Percentiles rank a stretch among this genome's conserved stretches.
These are phyloP conservation scores for Blennius ocellaris DNA, from an alignment of 2,113 vertebrate species.

Conservation along the genomic window DNA sequence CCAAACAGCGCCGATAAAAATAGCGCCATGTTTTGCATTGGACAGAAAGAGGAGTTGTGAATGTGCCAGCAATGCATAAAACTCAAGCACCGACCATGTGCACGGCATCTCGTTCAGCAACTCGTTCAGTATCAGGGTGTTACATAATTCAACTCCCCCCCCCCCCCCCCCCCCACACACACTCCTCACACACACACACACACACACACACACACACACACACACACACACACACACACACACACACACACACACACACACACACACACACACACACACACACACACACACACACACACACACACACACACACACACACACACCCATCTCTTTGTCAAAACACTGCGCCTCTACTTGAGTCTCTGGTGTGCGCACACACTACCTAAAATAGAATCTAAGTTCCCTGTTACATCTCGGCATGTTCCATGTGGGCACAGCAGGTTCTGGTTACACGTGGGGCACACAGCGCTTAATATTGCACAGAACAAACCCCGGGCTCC, in stretches of 20 bases:
- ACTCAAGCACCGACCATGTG: constrained; percentile 3
- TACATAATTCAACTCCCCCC: constrained; percentile 39
- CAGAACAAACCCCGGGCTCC: constrained; percentile 11
- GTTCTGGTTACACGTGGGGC: constrained; percentile 78
- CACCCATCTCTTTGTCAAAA: constrained; percentile 47
- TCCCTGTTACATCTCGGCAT: constrained; percentile 40
- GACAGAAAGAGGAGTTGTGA: neutral
- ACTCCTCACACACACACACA: neutral
- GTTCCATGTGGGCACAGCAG: constrained; percentile 52
- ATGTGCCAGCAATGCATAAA: neutral
- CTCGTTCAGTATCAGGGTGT: constrained; percentile 11
- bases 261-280: constrained; percentile 5
- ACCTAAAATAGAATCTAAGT: constrained; percentile 74
- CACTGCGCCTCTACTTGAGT: constrained; percentile 29
- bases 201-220: neutral
- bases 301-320: neutral
- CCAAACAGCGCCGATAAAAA: neutral
- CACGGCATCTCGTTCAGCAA: constrained; percentile 2
- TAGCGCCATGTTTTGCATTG: neutral
- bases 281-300: no score
- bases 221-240: no score
- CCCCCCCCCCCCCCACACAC: neutral
- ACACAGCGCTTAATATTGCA: constrained; percentile 72
- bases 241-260: no score
- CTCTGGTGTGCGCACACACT: constrained; percentile 20